These are phyloP conservation scores for Ochotona princeps DNA, from an alignment of 2,113 vertebrate genomes.

Conservation along the genomic window DNA sequence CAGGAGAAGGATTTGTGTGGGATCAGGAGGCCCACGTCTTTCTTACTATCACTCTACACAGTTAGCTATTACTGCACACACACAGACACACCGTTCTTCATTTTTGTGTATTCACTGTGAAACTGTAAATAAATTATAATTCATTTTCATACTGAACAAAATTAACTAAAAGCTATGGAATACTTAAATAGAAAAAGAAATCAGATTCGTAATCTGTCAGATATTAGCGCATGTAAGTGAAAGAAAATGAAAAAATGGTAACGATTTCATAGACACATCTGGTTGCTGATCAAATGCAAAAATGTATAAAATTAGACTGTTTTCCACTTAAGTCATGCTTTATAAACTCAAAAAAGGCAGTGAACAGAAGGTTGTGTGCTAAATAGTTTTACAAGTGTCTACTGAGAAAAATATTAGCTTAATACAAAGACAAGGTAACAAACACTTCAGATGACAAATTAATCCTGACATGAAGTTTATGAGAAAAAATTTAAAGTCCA, in stretches of 20 bases:
- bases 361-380: neutral
- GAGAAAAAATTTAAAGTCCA: neutral
- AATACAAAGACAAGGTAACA: neutral
- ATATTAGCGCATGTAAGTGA: conserved; percentile 15
- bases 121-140: neutral
- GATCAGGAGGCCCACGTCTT: neutral
- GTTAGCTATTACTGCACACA: neutral
- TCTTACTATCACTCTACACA: no score
- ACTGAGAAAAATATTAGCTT: neutral
- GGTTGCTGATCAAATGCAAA: conserved; percentile 33
- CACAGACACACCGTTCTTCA: neutral
- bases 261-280: neutral
- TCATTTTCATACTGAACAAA: conserved; percentile 39
- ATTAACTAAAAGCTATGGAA: neutral
- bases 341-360: neutral
- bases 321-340: conserved; percentile 19
- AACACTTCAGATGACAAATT: neutral
- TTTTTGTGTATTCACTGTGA: no score
- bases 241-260: conserved; percentile 6
- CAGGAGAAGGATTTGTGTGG: no score
- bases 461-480: neutral
- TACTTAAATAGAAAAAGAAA: conserved; percentile 64
- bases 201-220: conserved; percentile 37
- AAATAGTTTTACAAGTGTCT: neutral
- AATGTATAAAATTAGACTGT: conserved; percentile 46